Percentiles rank a stretch among this genome's conserved stretches.
Conservation (phyloP, 1,140 invertebrate species). For the Coboldia fuscipes region DNA sequence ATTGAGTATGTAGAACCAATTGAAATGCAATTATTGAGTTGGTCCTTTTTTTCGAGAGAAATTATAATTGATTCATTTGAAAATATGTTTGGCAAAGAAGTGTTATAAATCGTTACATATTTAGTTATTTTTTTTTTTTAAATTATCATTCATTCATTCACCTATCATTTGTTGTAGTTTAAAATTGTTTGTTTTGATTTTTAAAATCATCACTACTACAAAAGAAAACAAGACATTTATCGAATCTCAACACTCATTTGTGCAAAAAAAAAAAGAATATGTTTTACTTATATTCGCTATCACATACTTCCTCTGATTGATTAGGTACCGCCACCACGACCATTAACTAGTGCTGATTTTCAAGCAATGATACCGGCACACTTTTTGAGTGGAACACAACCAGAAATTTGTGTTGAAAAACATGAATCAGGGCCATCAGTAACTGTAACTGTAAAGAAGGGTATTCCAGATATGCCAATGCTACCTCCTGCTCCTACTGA, state of each 20-base stretch:
- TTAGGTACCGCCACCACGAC: constrained; percentile 39
- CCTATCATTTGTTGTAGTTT: too few relatives aligned
- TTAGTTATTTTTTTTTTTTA: too few relatives aligned
- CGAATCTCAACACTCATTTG: too few relatives aligned
- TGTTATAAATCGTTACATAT: too few relatives aligned
- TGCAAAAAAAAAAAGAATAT: background rate
- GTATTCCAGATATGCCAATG: constrained; percentile 33
- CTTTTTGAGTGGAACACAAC: constrained; percentile 39
- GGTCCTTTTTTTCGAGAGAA: too few relatives aligned
- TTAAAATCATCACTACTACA: too few relatives aligned
- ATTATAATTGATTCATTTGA: too few relatives aligned
- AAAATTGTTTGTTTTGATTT: background rate
- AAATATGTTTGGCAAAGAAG: too few relatives aligned
- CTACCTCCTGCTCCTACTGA: constrained; percentile 65
- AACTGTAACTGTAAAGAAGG: constrained; percentile 49
- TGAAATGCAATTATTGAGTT: too few relatives aligned
- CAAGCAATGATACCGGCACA: constrained; percentile 81
- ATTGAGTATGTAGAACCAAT: too few relatives aligned
- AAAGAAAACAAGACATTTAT: too few relatives aligned
- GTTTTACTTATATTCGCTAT: constrained; percentile 3
- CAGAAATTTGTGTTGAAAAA: constrained; percentile 15
- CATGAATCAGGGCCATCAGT: constrained; percentile 28
- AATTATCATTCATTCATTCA: too few relatives aligned
- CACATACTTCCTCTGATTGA: constrained; percentile 7
- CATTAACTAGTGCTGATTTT: constrained; percentile 78